These are phyloP conservation scores for Shargacucullia verbasci DNA, from an alignment of 2,888 invertebrate species.

Conservation along the genomic window DNA sequence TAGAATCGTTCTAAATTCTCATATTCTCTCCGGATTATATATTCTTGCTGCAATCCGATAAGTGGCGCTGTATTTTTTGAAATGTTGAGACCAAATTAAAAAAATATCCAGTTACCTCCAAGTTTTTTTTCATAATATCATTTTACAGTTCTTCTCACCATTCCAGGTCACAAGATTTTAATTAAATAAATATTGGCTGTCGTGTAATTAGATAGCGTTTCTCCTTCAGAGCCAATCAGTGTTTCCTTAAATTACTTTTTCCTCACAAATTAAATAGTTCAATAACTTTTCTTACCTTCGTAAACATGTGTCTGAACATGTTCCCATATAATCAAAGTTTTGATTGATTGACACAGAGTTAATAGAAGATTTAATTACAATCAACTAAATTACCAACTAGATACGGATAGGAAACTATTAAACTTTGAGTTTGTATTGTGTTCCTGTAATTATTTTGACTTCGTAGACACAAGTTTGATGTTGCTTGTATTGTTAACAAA, in stretches of 20 bases:
- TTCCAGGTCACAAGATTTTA: no score
- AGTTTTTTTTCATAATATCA: no score
- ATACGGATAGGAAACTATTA: conserved; percentile 35
- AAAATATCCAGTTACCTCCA: no score
- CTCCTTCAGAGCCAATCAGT: no score
- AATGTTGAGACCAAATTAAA: no score
- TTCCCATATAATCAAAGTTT: conserved; percentile 41
- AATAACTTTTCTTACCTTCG: conserved; percentile 1
- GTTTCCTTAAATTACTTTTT: conserved; percentile 1
- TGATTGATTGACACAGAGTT: conserved; percentile 33
- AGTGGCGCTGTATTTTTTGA: no score
- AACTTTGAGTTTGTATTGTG: conserved; percentile 36
- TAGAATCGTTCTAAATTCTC: no score
- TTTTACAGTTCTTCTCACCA: no score
- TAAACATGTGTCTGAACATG: conserved; percentile 12
- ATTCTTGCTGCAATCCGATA: no score
- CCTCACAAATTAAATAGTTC: conserved; percentile 8
- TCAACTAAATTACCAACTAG: conserved; percentile 21
- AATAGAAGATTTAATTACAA: conserved; percentile 35
- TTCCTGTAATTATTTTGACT: conserved; percentile 15
- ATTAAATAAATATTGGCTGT: no score
- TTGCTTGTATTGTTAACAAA: neutral
- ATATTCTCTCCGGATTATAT: no score
- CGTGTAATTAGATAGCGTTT: no score
- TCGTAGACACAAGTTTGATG: neutral